Evolutionary conservation across 1,140 invertebrate genomes (phyloP), one percentile per base, ranked within the genome.

Genomic region (Ceratosolen fusciceps): DNA sequence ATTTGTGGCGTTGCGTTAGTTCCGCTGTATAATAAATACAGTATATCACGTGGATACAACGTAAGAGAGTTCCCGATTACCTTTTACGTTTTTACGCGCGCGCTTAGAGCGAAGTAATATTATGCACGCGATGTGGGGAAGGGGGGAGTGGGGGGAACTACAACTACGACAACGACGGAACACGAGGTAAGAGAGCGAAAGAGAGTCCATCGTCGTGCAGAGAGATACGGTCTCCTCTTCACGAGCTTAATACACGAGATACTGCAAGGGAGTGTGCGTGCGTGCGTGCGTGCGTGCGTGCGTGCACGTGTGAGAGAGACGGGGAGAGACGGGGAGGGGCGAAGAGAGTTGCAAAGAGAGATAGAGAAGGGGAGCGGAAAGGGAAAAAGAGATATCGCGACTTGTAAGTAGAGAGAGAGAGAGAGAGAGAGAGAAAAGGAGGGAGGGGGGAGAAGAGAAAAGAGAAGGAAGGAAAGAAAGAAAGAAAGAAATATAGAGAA

Each of bases 61-160:
- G 47, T 71, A 34, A 34, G n/a, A 71, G 16, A 58, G 9, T 8
- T 58, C 5, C 21, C 71, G 54, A 73, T 73, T 58, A 39, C n/a
- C 52, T 39, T 73, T 73, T 58, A 31, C n/a, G 0, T 58, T 58
- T 39, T 56, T 58, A 39, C 34, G 2, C 52, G 31, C 21, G 21
- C 54, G 19, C 34, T 68, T 37, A 54, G 19, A 52, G 10, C 29
- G 60, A 70, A 77, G 71, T 71, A 77, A 43, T 71, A 75, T 52
- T 65, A 77, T 77, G 67, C 67, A 70, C 37, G 52, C 75, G 24
- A 54, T 31, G 67, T n/a, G n/a, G n/a, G n/a, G n/a, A n/a, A n/a
- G n/a, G n/a, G n/a, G n/a, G n/a, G n/a, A n/a, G n/a, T n/a, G n/a
- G n/a, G 37, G 52, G 49, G 65, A 67, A 39, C 29, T 37, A 65